Base-by-base conservation (phyloP, 2,797 vertebrate species). In the Tolypeutes matacus region DNA sequence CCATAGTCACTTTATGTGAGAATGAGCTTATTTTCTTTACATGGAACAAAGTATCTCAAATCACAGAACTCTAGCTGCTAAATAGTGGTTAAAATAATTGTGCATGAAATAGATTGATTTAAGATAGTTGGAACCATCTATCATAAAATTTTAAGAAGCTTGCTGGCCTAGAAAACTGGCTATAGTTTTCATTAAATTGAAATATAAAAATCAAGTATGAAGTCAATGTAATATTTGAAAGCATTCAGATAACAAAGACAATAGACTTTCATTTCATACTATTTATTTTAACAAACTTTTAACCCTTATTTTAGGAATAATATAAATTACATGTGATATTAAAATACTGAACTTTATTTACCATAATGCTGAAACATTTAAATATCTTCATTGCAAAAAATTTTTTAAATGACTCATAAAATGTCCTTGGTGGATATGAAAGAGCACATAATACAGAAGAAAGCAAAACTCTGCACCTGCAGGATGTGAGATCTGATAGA, bases 181-280 rank as follows among this genome's bases (percentile, higher is more conserved):
- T 95, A 77, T 94, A 92, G 11, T 86, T 87, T 93, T 78, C n/a
- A 91, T 46, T 93, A 91, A 53, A 31, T 95, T 94, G 76, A 89
- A 95, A 9, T 8, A 3, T 34, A 29, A 53, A 95, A 58, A 87
- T 96, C 2, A 20, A 91, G 34, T 29, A n/a, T 46, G 21, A 0
- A 21, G 39, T 86, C 51, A 94, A 87, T 93, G 77, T 76, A 97
- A 93, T 0, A 88, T 2, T 17, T 51, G 95, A 93, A 91, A 12
- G 0, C 6, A 29, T 73, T 75, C 12, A 73, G 11, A 80, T 2
- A 51, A 60, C n/a, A 60, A 20, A 84, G 51, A 69, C 8, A 90
- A 80, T 25, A 42, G 27, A 31, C 1, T 13, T 51, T 60, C 3
- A 70, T 56, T 31, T n/a, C 15, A 60, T 2, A 36, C 0, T 20